phyloP scores from a whole-genome alignment of 2,888 invertebrate species.

The Drosophila hamatofila region DNA sequence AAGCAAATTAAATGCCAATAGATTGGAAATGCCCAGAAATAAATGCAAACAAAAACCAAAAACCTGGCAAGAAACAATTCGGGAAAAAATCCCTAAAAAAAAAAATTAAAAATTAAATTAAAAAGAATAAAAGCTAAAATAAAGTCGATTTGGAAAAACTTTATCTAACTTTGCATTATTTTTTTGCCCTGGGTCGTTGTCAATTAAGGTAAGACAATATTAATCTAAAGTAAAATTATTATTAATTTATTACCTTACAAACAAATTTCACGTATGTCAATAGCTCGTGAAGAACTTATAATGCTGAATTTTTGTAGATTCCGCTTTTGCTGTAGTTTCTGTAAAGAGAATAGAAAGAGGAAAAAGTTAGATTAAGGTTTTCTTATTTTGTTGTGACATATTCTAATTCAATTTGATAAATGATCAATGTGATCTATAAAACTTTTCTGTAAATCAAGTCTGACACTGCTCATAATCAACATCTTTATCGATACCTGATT shows the following conservation, averaged over 20 bases:
- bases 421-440: no score
- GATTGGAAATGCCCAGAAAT: conserved; percentile 10
- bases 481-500: neutral
- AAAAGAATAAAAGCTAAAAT: no score
- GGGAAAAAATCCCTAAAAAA: neutral
- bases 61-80: neutral
- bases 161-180: no score
- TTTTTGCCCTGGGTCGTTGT: no score
- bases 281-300: conserved; percentile 4
- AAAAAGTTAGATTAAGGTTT: neutral
- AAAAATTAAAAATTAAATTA: no score
- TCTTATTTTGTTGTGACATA: neutral
- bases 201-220: no score
- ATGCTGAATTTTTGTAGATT: neutral
- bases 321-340: conserved; percentile 14
- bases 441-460: neutral
- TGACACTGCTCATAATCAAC: neutral
- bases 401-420: neutral
- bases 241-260: conserved; percentile 19
- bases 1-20: conserved; percentile 46
- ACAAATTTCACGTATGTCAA: conserved; percentile 21
- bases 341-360: conserved; percentile 20
- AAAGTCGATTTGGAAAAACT: no score
- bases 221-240: neutral
- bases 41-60: conserved; percentile 2